phyloP scores from a whole-genome alignment of 2,888 invertebrate species.

The Polia nebulosa region DNA sequence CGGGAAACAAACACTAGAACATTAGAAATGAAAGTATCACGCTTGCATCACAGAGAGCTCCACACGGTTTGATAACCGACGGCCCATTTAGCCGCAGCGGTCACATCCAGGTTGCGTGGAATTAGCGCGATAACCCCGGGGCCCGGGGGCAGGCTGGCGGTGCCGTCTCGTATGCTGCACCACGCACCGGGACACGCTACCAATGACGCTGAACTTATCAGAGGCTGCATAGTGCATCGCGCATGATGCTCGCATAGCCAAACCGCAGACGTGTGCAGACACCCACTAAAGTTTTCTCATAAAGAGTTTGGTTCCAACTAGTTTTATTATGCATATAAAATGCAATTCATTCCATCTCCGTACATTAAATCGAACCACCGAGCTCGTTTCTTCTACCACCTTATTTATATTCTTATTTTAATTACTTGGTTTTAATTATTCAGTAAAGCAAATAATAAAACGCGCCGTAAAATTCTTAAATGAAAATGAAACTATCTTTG shows the following conservation, averaged over 20 bases:
- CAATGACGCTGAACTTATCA: conserved; percentile 3
- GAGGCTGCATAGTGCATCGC: neutral
- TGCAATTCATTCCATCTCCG: neutral
- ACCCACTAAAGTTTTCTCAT: neutral
- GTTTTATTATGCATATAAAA: neutral
- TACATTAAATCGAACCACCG: neutral
- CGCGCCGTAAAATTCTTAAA: conserved; percentile 2
- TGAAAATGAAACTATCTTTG: conserved; percentile 29
- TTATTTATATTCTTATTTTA: neutral
- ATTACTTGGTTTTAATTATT: conserved; percentile 8
- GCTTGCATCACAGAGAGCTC: conserved; percentile 46
- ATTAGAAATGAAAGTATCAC: conserved; percentile 17
- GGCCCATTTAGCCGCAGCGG: conserved; percentile 26
- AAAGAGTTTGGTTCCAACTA: conserved; percentile 2
- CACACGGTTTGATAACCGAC: conserved; percentile 35
- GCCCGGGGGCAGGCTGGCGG: neutral
- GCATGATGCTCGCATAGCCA: neutral
- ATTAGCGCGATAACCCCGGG: conserved; percentile 52
- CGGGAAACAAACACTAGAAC: conserved; percentile 5
- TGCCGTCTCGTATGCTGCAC: conserved; percentile 8
- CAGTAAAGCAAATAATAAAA: conserved; percentile 21
- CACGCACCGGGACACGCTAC: conserved; percentile 1
- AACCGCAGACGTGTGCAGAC: neutral
- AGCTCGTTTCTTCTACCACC: neutral
- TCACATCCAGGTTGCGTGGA: conserved; percentile 44